Percentiles rank a stretch among this genome's conserved stretches.
Evolutionary conservation across 2,888 invertebrate genomes (phyloP).

Genomic region (Eupithecia exiguata): DNA sequence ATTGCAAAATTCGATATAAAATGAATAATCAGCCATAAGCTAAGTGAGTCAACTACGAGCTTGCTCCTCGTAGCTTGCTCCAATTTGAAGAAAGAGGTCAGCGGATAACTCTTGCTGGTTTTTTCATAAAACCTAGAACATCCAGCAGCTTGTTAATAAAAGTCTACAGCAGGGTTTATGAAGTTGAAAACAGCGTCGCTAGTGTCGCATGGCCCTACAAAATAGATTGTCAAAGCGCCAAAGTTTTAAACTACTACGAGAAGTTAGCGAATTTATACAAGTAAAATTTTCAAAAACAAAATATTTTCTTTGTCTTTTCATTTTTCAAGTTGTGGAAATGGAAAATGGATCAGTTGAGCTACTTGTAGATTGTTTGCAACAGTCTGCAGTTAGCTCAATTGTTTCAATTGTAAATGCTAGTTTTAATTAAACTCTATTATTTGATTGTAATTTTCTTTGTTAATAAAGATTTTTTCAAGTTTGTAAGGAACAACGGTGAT

Average conservation of each 20-base stretch:
- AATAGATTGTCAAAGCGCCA: not conserved
- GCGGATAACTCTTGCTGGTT: not conserved
- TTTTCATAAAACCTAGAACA: not conserved
- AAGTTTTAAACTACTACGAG: not conserved
- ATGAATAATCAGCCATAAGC: not conserved
- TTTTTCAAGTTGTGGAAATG: no score
- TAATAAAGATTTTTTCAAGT: no score
- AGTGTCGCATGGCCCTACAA: slow-evolving; percentile 3
- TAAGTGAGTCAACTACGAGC: not conserved
- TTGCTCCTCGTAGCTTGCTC: not conserved
- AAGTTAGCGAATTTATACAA: not conserved
- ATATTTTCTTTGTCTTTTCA: not conserved
- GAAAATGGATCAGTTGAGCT: no score
- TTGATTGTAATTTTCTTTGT: no score
- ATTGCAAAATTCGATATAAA: slow-evolving; percentile 1
- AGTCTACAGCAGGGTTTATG: not conserved
- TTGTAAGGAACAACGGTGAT: not conserved
- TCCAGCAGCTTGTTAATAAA: not conserved
- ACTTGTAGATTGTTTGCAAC: no score
- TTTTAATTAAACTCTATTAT: no score
- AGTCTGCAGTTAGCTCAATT: no score
- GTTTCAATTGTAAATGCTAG: no score
- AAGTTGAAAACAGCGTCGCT: not conserved
- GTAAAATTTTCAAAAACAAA: not conserved
- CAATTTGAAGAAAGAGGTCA: slow-evolving; percentile 11